Conservation (phyloP, 2,797 vertebrate species). For the Dicrostonyx torquatus region DNA sequence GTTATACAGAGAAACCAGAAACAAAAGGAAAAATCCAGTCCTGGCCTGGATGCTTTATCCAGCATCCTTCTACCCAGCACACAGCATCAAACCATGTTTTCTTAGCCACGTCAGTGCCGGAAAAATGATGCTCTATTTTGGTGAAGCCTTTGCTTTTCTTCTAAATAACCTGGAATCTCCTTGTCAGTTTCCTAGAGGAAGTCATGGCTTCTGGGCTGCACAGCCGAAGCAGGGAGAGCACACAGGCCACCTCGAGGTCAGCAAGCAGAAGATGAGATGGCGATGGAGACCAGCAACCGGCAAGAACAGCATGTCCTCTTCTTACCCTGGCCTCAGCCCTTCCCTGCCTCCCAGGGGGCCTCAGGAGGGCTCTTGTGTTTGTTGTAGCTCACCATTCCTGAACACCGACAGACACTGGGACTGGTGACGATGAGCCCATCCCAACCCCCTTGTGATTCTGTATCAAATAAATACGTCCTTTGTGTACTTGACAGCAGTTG, state of each 20-base stretch:
- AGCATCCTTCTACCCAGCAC: accelerated
- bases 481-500: conserved; percentile 35
- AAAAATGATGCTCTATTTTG: background rate
- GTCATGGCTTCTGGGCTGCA: conserved; percentile 84
- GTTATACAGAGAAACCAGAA: background rate
- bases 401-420: background rate
- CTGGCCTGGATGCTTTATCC: too few species aligned
- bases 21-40: background rate
- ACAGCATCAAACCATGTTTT: background rate
- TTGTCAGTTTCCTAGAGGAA: conserved; percentile 89
- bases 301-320: accelerated
- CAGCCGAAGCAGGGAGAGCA: conserved; percentile 77
- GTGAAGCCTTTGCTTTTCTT: background rate
- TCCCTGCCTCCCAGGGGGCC: background rate
- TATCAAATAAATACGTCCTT: conserved; percentile 35
- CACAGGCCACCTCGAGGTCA: conserved; percentile 62
- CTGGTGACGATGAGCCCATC: background rate
- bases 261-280: conserved; percentile 82
- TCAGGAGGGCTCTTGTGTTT: background rate
- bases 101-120: background rate
- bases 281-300: background rate
- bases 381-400: background rate
- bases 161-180: conserved; percentile 57
- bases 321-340: background rate
- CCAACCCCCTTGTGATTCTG: background rate